Evolutionary conservation across 1,140 invertebrate genomes (phyloP).

Genomic region (Idris sp.): DNA sequence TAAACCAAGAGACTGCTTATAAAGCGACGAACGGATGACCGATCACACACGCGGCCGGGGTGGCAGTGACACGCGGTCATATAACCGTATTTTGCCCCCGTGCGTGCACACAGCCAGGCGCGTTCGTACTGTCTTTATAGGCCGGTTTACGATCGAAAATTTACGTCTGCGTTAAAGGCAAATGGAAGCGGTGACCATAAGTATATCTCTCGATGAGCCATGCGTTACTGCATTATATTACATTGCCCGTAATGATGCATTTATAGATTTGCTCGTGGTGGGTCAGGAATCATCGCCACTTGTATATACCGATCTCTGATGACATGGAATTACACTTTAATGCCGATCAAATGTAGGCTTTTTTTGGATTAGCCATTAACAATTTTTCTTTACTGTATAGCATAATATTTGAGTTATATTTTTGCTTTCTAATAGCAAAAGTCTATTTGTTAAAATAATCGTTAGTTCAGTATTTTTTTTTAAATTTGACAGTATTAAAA

Average conservation of each 20-base stretch:
- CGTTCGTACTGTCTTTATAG: slow-evolving; percentile 40
- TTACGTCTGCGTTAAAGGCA: slow-evolving; percentile 55
- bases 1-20: slow-evolving; percentile 33
- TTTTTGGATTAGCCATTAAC: too few species aligned
- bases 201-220: slow-evolving; percentile 48
- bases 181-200: slow-evolving; percentile 50
- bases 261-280: slow-evolving; percentile 45
- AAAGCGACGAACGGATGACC: slow-evolving; percentile 56
- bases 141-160: slow-evolving; percentile 57
- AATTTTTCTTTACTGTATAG: too few species aligned
- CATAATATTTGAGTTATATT: too few species aligned
- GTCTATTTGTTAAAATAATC: too few species aligned
- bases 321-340: slow-evolving; percentile 20
- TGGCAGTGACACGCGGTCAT: slow-evolving; percentile 68
- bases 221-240: slow-evolving; percentile 29
- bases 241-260: slow-evolving; percentile 60
- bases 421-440: too few species aligned
- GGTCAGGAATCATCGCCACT: slow-evolving; percentile 24
- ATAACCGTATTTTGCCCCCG: slow-evolving; percentile 72
- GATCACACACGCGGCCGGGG: slow-evolving; percentile 50
- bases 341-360: slow-evolving; percentile 6
- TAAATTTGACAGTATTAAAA: too few species aligned
- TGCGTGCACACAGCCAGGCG: slow-evolving; percentile 57
- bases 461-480: too few species aligned
- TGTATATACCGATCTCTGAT: slow-evolving; percentile 25